phyloP scores from a whole-genome alignment of 2,113 vertebrate genomes.

The Catharus minimus region DNA sequence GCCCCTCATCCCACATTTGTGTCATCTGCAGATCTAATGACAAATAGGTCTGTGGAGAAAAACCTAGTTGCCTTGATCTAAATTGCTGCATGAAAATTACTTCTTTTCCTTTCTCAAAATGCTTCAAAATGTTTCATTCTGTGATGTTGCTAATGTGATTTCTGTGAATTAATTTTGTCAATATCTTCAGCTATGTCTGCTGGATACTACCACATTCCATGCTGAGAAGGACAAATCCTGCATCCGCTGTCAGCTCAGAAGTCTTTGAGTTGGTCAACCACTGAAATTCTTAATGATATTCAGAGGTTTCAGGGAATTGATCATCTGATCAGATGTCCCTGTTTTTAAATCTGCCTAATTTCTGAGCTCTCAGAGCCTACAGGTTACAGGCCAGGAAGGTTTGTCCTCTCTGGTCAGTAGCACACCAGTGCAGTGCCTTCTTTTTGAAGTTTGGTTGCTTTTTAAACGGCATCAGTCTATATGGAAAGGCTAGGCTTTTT shows the following conservation, averaged over 20 bases:
- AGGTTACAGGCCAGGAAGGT: not conserved
- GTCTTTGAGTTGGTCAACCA: not conserved
- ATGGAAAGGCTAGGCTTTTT: not conserved
- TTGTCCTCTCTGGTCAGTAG: not conserved
- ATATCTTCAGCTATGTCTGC: not conserved
- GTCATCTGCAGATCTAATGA: not conserved
- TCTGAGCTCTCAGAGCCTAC: not conserved
- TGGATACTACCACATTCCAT: not conserved
- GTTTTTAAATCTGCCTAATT: not conserved
- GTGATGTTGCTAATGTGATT: not conserved
- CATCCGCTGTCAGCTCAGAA: not conserved
- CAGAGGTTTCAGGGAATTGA: not conserved
- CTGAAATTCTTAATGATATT: constrained; percentile 29
- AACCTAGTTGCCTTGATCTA: not conserved
- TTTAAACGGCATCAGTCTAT: not conserved
- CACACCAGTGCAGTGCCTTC: not conserved
- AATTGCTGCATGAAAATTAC: not conserved
- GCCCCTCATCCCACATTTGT: not conserved
- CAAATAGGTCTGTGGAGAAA: not conserved
- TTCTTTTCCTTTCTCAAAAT: not conserved
- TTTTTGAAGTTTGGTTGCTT: not conserved
- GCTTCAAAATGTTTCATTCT: not conserved
- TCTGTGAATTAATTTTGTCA: not conserved
- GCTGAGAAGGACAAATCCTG: not conserved
- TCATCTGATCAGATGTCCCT: not conserved